A percentile compares a stretch with the other conserved stretches of the same genome.
These are phyloP conservation scores for Malachius bipustulatus DNA, from an alignment of 2,888 invertebrate genomes.

Conservation along the genomic window DNA sequence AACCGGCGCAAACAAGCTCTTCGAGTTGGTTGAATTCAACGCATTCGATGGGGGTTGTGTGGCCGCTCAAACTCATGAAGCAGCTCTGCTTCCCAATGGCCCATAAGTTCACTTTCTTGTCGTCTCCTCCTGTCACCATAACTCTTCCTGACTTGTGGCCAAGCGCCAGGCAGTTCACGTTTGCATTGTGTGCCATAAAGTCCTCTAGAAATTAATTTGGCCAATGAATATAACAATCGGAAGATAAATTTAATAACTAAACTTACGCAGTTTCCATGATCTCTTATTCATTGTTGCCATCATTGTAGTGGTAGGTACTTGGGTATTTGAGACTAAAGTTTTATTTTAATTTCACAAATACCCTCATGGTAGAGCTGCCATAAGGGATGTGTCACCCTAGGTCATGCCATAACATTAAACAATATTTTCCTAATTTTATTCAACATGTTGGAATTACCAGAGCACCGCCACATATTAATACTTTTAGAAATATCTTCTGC, in stretches of 20 bases:
- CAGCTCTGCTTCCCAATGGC: constrained; percentile 90
- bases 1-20: constrained; percentile 90
- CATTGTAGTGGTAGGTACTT: constrained; percentile 17
- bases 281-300: constrained; percentile 43
- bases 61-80: constrained; percentile 91
- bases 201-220: constrained; percentile 52
- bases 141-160: constrained; percentile 87
- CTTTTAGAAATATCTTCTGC: too few relatives aligned
- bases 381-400: too few relatives aligned
- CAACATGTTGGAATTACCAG: too few relatives aligned
- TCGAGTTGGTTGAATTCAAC: constrained; percentile 91
- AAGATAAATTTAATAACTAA: constrained; percentile 7
- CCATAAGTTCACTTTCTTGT: constrained; percentile 95
- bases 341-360: constrained; percentile 28
- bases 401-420: too few relatives aligned
- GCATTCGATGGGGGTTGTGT: constrained; percentile 87
- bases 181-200: constrained; percentile 75
- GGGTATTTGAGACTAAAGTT: constrained; percentile 23
- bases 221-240: not conserved
- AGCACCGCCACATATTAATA: too few relatives aligned
- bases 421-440: too few relatives aligned
- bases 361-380: constrained; percentile 26
- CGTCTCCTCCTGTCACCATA: constrained; percentile 89
- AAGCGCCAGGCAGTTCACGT: constrained; percentile 78
- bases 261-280: constrained; percentile 78